Conservation (phyloP, 2,113 vertebrate genomes). For the Excalfactoria chinensis region DNA sequence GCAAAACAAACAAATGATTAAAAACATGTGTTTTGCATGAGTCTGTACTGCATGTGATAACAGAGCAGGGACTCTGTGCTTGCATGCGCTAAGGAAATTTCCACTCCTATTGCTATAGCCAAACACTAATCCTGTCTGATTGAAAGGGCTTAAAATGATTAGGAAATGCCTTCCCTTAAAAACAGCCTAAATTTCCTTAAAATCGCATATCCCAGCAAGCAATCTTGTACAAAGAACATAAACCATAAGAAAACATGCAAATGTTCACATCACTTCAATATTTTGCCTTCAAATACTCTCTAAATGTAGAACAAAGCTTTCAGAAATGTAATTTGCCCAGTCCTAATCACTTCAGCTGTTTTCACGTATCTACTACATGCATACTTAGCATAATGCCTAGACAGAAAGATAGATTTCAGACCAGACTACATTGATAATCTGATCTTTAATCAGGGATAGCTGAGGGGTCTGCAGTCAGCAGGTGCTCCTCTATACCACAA, state of each 20-base stretch:
- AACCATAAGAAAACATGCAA: neutral
- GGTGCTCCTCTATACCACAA: constrained; percentile 14
- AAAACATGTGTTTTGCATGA: neutral
- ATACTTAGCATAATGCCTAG: constrained; percentile 71
- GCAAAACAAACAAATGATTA: constrained; percentile 33
- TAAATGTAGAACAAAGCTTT: constrained; percentile 34
- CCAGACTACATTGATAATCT: constrained; percentile 63
- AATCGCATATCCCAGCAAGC: neutral
- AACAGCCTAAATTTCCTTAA: neutral
- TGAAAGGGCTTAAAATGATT: constrained; percentile 61
- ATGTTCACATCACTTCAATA: neutral
- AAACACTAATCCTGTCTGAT: constrained; percentile 54
- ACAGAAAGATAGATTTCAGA: constrained; percentile 68
- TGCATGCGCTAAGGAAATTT: constrained; percentile 30
- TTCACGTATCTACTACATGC: neutral
- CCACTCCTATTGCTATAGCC: neutral
- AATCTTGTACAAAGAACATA: neutral
- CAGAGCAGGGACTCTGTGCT: neutral
- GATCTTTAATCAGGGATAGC: constrained; percentile 51
- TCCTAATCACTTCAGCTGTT: constrained; percentile 61
- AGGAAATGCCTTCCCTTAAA: constrained; percentile 37
- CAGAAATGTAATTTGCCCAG: constrained; percentile 35
- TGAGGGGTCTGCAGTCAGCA: constrained; percentile 27
- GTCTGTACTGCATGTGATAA: neutral
- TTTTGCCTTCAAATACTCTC: neutral